These are phyloP conservation scores for Mustelus asterias DNA, from an alignment of 2,113 vertebrate species.

Conservation along the genomic window DNA sequence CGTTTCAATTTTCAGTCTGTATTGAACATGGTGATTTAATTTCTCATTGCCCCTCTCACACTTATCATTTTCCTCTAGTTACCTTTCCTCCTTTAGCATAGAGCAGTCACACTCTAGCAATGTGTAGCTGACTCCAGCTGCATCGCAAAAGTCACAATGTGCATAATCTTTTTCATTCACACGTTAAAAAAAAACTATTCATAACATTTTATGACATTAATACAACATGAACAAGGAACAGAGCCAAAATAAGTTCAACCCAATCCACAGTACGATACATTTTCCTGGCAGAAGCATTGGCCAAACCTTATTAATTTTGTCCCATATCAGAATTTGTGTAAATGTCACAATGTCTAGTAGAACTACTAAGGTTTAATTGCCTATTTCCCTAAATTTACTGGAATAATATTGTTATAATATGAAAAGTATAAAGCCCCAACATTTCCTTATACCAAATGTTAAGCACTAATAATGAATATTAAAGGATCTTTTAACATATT, in stretches of 20 bases:
- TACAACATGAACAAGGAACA: neutral
- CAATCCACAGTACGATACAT: neutral
- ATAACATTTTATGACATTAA: slow-evolving; percentile 17
- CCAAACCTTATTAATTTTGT: neutral
- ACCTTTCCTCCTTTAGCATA: too few relatives aligned
- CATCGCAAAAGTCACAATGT: too few relatives aligned
- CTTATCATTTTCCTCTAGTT: too few relatives aligned
- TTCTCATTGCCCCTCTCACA: too few relatives aligned
- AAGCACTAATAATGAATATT: neutral
- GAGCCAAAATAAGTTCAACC: neutral
- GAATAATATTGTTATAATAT: neutral
- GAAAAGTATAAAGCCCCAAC: neutral
- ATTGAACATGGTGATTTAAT: too few relatives aligned
- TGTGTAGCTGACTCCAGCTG: too few relatives aligned
- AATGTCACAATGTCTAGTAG: neutral
- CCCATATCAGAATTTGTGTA: neutral
- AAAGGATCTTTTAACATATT: neutral
- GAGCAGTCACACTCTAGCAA: too few relatives aligned
- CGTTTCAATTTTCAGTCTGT: too few relatives aligned
- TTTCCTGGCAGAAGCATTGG: neutral
- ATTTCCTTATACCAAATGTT: neutral
- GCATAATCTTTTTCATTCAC: too few relatives aligned
- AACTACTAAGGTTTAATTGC: neutral
- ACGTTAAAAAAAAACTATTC: neutral
- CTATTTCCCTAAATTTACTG: slow-evolving; percentile 2